Percentiles rank a stretch among this genome's conserved stretches.
phyloP scores from a whole-genome alignment of 2,797 vertebrate species.

The Semaprochilodus insignis region DNA sequence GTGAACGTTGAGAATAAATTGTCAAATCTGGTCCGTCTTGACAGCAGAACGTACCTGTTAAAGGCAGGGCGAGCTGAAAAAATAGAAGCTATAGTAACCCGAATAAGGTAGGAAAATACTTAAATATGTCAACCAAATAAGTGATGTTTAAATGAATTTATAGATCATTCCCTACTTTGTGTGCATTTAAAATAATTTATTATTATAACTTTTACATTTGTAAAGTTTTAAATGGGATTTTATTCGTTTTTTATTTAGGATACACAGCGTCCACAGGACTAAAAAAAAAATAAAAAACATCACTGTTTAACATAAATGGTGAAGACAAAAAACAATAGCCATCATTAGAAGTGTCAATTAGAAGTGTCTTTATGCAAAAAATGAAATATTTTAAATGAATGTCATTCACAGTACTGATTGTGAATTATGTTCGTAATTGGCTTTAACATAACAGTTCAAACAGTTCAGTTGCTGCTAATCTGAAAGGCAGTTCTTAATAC shows the following conservation, averaged over 20 bases:
- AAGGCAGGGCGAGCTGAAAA: neutral
- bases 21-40: neutral
- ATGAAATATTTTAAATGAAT: neutral
- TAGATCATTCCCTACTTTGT: too few relatives aligned
- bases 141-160: too few relatives aligned
- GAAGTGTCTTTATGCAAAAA: neutral
- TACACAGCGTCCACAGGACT: neutral
- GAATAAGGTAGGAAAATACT: constrained; percentile 12
- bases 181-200: too few relatives aligned
- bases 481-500: neutral
- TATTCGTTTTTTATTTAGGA: neutral
- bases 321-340: neutral
- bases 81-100: neutral
- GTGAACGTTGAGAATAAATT: neutral
- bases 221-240: too few relatives aligned
- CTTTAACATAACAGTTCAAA: neutral
- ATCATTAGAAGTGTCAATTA: neutral
- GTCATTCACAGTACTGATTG: neutral
- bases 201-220: too few relatives aligned
- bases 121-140: neutral
- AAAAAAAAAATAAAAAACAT: neutral
- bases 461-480: neutral
- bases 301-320: neutral
- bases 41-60: neutral
- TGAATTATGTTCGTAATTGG: neutral